Conservation (phyloP, 2,888 invertebrate genomes). For the Lasioglossum leucozonium region DNA sequence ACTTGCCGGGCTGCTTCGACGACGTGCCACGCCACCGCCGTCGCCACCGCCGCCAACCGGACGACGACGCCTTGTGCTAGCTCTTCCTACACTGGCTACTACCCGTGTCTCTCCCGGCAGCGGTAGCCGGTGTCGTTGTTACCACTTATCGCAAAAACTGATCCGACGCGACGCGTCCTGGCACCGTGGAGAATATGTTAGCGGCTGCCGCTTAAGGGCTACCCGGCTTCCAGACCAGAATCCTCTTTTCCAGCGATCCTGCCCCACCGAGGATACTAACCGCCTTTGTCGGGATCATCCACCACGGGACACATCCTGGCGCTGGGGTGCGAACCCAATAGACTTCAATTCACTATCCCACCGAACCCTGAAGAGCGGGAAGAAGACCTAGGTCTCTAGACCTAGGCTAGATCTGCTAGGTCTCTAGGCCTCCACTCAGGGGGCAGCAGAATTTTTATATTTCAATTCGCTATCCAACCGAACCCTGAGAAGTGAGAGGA, state of each 20-base stretch:
- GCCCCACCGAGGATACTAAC: not conserved
- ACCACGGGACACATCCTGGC: not conserved
- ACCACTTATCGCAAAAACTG: constrained; percentile 73
- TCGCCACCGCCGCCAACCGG: constrained; percentile 18
- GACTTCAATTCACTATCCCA: too few species aligned
- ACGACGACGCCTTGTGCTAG: not conserved
- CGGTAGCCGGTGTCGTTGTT: constrained; percentile 68
- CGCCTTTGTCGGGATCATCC: constrained; percentile 22
- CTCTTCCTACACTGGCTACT: constrained; percentile 30
- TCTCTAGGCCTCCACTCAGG: too few species aligned
- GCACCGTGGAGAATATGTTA: constrained; percentile 68
- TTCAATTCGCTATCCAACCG: too few species aligned
- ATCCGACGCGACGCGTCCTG: constrained; percentile 69
- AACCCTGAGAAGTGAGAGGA: too few species aligned
- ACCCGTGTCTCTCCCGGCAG: constrained; percentile 44
- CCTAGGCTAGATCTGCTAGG: too few species aligned
- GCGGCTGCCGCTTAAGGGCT: constrained; percentile 63
- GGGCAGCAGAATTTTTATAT: too few species aligned
- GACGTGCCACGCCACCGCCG: constrained; percentile 45
- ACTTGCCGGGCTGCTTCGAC: constrained; percentile 15
- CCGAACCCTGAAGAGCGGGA: too few species aligned
- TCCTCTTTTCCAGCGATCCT: not conserved
- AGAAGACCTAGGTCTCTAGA: too few species aligned
- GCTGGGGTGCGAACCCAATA: too few species aligned
- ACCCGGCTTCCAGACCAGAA: constrained; percentile 10